phyloP scores from a whole-genome alignment of 1,140 invertebrate species.

The Drosophila sturtevanti region DNA sequence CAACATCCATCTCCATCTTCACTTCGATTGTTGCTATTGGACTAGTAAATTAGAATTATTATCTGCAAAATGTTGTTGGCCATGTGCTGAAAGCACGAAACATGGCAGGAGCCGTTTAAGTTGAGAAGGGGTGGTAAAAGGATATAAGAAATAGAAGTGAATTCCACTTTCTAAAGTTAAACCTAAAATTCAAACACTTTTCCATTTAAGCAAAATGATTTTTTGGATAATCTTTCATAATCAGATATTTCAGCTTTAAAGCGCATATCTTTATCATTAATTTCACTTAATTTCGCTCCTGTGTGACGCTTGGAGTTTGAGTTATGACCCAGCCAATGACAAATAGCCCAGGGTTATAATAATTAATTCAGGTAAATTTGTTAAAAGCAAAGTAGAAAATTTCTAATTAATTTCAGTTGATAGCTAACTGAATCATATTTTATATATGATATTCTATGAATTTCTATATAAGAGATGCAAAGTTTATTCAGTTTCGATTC shows the following conservation, averaged over 20 bases:
- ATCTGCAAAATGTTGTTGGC: slow-evolving; percentile 8
- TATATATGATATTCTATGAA: background rate
- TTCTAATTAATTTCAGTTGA: background rate
- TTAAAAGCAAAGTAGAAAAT: background rate
- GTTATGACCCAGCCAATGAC: background rate
- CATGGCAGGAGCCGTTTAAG: background rate
- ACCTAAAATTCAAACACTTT: no score
- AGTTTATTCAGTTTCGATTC: background rate
- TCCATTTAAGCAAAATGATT: no score
- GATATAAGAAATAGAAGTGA: no score
- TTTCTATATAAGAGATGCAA: background rate
- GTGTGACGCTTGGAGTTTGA: background rate
- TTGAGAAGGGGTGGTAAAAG: background rate
- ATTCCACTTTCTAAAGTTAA: no score
- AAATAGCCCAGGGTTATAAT: background rate
- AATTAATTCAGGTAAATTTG: background rate
- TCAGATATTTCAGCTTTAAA: no score
- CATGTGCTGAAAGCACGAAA: background rate
- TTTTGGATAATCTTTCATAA: no score
- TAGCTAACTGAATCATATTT: background rate
- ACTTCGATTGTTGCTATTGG: slow-evolving; percentile 7
- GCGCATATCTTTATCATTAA: background rate
- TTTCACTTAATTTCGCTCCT: background rate
- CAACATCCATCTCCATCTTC: slow-evolving; percentile 5
- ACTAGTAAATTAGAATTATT: slow-evolving; percentile 11